Percentiles rank a stretch among this genome's conserved stretches.
Evolutionary conservation across 2,888 invertebrate genomes (phyloP).

Genomic region (Synanthedon vespiformis): DNA sequence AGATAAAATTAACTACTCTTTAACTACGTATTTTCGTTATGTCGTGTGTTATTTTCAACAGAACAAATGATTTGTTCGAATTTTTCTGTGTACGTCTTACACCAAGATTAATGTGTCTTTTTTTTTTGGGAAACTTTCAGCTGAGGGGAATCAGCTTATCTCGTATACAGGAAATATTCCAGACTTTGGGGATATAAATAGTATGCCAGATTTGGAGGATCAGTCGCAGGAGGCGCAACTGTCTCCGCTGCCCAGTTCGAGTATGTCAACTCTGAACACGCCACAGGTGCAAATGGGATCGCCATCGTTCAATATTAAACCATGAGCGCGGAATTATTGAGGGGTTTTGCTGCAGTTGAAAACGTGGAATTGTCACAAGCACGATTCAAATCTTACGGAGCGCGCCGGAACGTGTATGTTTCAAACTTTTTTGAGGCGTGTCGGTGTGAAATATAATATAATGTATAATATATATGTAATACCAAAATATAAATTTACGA

Average conservation of each 20-base stretch:
- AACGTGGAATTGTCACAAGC: too few relatives aligned
- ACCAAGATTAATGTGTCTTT: background rate
- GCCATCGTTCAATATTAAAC: conserved; percentile 38
- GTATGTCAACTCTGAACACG: conserved; percentile 47
- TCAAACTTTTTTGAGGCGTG: too few relatives aligned
- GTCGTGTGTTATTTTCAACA: too few relatives aligned
- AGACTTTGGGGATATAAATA: conserved; percentile 61
- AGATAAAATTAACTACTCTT: too few relatives aligned
- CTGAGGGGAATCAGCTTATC: conserved; percentile 68
- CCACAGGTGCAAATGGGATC: conserved; percentile 43
- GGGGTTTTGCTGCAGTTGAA: too few relatives aligned
- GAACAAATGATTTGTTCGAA: too few relatives aligned
- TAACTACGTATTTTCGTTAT: too few relatives aligned
- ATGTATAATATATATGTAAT: too few relatives aligned
- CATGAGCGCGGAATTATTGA: conserved; percentile 19
- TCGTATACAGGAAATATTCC: conserved; percentile 69
- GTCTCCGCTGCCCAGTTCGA: conserved; percentile 23
- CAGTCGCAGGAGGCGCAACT: conserved; percentile 34
- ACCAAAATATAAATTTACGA: too few relatives aligned
- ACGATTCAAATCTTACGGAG: too few relatives aligned
- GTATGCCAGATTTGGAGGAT: conserved; percentile 48
- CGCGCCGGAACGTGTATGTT: too few relatives aligned
- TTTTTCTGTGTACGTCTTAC: background rate
- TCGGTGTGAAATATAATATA: too few relatives aligned
- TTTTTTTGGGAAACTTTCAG: conserved; percentile 52